phyloP scores from a whole-genome alignment of 2,888 invertebrate genomes.

The Dryobotodes eremita region DNA sequence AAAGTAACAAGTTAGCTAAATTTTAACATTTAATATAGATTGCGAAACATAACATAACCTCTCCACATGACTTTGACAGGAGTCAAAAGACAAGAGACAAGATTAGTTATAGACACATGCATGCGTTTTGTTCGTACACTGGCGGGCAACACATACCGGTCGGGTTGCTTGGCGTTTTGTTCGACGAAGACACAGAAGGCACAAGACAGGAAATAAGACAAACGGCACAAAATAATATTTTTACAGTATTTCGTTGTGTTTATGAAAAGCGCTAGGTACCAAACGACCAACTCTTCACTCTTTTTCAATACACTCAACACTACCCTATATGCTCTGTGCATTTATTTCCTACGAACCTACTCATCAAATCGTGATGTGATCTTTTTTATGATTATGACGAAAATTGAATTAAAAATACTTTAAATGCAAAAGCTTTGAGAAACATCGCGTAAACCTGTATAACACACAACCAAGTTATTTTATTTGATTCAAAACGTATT shows the following conservation, averaged over 20 bases:
- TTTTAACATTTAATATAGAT: background rate
- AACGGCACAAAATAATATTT: background rate
- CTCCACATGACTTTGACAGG: conserved; percentile 34
- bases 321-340: too few relatives aligned
- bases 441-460: background rate
- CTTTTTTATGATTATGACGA: background rate
- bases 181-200: too few relatives aligned
- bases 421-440: background rate
- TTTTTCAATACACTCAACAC: too few relatives aligned
- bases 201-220: background rate
- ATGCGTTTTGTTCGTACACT: conserved; percentile 22
- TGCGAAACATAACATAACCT: conserved; percentile 55
- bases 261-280: background rate
- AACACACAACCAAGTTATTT: background rate
- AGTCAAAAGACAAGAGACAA: background rate
- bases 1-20: background rate
- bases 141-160: too few relatives aligned
- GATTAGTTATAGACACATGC: too few relatives aligned
- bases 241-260: background rate
- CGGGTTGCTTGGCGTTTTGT: too few relatives aligned
- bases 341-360: background rate
- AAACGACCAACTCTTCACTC: background rate
- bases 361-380: background rate
- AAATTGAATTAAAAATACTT: background rate
- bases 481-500: background rate